Percentiles rank a stretch among this genome's conserved stretches.
These are phyloP conservation scores for Stichopus horrens DNA, from an alignment of 53 echinoderm and acorn worm species.

Conservation along the genomic window DNA sequence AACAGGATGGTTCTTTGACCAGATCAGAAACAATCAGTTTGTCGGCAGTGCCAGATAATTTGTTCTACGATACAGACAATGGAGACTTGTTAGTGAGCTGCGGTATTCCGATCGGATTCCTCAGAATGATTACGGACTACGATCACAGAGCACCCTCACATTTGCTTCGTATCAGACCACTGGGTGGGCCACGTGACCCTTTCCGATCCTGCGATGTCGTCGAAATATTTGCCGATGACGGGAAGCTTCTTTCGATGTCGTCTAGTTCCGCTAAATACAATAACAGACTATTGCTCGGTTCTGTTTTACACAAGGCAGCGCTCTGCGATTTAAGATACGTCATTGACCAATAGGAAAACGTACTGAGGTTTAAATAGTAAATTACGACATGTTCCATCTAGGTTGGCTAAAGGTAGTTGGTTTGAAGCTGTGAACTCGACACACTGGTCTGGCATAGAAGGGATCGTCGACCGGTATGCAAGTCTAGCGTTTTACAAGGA, in stretches of 20 bases:
- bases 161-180: conserved; percentile 22
- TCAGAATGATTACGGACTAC: background rate
- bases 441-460: too few species aligned
- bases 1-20: background rate
- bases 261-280: conserved; percentile 3
- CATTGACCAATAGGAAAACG: background rate
- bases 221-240: conserved; percentile 39
- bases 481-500: too few species aligned
- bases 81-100: conserved; percentile 25
- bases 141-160: conserved; percentile 10
- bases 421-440: too few species aligned
- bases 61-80: conserved; percentile 15
- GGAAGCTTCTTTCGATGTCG: background rate
- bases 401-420: too few species aligned
- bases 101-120: background rate
- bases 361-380: background rate
- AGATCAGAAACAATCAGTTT: background rate
- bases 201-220: background rate
- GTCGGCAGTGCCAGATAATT: background rate
- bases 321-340: conserved; percentile 9
- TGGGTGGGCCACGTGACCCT: background rate
- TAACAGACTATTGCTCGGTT: conserved; percentile 14
- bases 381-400: too few species aligned
- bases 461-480: too few species aligned
- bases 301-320: conserved; percentile 21